Conservation (phyloP, 2,888 invertebrate genomes). For the Protophormia terraenovae region DNA sequence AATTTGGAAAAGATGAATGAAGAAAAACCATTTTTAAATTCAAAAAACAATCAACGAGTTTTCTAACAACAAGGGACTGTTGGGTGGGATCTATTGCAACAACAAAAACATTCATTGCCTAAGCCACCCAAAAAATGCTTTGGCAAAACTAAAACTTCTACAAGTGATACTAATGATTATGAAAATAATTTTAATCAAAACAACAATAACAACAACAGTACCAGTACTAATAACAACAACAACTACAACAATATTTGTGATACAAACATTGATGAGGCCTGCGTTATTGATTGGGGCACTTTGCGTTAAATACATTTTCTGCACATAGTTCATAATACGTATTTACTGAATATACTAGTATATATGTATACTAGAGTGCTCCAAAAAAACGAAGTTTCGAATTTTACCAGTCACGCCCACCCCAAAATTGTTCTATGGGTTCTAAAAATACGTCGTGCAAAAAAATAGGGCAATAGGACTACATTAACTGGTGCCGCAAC, state of each 20-base stretch:
- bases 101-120: conserved; percentile 66
- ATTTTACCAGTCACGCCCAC: too few relatives aligned
- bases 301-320: conserved; percentile 41
- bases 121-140: conserved; percentile 69
- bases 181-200: conserved; percentile 68
- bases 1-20: conserved; percentile 89
- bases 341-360: too few relatives aligned
- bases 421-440: too few relatives aligned
- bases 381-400: too few relatives aligned
- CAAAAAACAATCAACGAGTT: conserved; percentile 75
- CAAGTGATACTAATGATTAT: conserved; percentile 58
- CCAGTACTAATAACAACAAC: conserved; percentile 65
- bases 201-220: conserved; percentile 62
- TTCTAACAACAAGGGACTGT: conserved; percentile 80
- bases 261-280: conserved; percentile 40
- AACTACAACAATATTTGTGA: conserved; percentile 60
- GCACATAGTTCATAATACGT: too few relatives aligned
- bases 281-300: conserved; percentile 67
- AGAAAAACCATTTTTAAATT: conserved; percentile 84
- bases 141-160: conserved; percentile 51
- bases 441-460: too few relatives aligned
- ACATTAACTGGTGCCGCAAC: too few relatives aligned
- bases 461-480: too few relatives aligned
- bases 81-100: conserved; percentile 77
- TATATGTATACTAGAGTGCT: too few relatives aligned